Evolutionary conservation across 1,140 invertebrate genomes (phyloP), one percentile per base, ranked within the genome.

Genomic region (Batillaria attramentaria): DNA sequence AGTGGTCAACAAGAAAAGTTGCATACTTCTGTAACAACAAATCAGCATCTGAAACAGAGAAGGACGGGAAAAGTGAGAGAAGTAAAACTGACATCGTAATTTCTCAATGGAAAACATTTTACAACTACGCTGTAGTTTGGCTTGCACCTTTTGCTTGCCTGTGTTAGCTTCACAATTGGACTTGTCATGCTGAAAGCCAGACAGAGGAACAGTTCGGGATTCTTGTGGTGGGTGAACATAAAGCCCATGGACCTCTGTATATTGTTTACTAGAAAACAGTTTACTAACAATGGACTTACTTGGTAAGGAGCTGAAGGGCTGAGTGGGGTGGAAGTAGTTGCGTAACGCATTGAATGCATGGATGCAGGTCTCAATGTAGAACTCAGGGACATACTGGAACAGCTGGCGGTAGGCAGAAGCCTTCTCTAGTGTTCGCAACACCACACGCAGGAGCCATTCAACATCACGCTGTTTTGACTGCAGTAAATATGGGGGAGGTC

Each of bases 371-470:
- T 96, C 95, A 43, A 96, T 92, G 87, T 96, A 96, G 86, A 95
- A 95, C 81, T 96, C 95, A 2, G 96, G 96, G 24, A 96, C 93
- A 88, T 96, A 96, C 16, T 93, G 93, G 89, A 96, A 96, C 43
- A 96, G 92, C 5, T 93, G 91, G 18, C 94, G 94, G 57, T 93
- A 91, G n/a, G 87, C 83, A 5, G 94, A 94, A 3, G 94, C 92
- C 10, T 90, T 90, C 50, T 92, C 90, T 31, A 95, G 83, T 0
- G 94, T 94, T 13, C 90, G 86, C 0, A 94, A 83, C 0, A 94
- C 90, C 1, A 93, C 92, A 78, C 92, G 92, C 24, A 95, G 84
- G 1, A 95, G 84, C 93, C 94, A 95, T 8, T 92, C 87, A 80
- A 92, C 81, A 78, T 94, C 92, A 1, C 84, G 87, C 85, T 94